Conservation (phyloP, 2,113 vertebrate species). For the Scolopax mira region DNA sequence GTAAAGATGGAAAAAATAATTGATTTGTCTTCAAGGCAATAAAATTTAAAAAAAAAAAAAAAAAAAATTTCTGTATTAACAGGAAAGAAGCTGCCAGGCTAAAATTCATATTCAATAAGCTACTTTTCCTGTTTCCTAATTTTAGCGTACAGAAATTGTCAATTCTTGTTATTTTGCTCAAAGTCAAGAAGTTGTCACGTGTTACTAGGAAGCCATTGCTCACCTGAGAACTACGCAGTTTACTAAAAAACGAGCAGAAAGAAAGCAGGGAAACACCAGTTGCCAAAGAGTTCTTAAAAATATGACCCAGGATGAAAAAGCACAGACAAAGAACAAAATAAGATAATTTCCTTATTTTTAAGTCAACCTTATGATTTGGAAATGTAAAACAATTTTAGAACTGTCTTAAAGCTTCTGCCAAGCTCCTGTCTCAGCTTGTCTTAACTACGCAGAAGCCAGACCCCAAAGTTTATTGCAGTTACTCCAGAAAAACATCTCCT, state of each 20-base stretch:
- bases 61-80: neutral
- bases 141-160: neutral
- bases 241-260: neutral
- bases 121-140: neutral
- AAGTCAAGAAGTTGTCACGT: neutral
- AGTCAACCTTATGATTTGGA: neutral
- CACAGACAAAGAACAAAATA: neutral
- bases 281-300: neutral
- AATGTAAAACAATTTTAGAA: neutral
- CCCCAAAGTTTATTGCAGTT: neutral
- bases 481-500: neutral
- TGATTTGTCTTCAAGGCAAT: slow-evolving; percentile 11
- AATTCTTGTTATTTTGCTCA: neutral
- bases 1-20: neutral
- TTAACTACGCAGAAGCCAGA: neutral
- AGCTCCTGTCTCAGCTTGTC: neutral
- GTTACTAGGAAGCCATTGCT: neutral
- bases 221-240: neutral
- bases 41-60: neutral
- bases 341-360: neutral
- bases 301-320: neutral
- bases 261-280: too few species aligned
- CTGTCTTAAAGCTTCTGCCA: neutral
- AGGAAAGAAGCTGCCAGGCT: neutral
- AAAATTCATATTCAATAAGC: neutral